Evolutionary conservation across 1,140 invertebrate species (phyloP).

Genomic region (Theocolax elegans): DNA sequence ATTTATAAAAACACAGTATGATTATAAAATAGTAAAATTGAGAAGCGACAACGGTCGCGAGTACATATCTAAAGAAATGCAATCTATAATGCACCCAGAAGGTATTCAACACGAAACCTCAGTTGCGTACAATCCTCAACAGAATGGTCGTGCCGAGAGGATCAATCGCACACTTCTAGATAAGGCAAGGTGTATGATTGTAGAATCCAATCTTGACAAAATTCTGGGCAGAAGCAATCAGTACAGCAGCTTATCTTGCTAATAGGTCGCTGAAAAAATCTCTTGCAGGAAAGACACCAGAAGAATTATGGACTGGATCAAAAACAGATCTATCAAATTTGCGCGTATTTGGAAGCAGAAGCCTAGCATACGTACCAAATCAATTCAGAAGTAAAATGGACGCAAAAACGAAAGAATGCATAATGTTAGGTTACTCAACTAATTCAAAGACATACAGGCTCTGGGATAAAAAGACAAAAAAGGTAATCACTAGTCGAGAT

Average conservation of each 20-base stretch:
- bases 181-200: conserved; percentile 56
- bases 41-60: conserved; percentile 40
- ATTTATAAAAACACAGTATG: no score
- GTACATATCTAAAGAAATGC: conserved; percentile 20
- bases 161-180: conserved; percentile 60
- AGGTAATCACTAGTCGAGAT: conserved; percentile 18
- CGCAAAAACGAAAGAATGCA: conserved; percentile 47
- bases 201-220: conserved; percentile 51
- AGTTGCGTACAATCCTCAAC: conserved; percentile 54
- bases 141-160: conserved; percentile 58
- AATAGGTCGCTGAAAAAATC: conserved; percentile 6
- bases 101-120: conserved; percentile 42
- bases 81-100: conserved; percentile 3
- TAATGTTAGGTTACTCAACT: no score
- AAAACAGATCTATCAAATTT: conserved; percentile 63
- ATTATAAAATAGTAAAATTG: no score
- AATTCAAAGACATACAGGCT: no score
- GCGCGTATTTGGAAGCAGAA: conserved; percentile 61
- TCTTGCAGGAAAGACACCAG: conserved; percentile 60
- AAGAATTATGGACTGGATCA: conserved; percentile 59
- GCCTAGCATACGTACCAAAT: no score
- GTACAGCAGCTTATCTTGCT: conserved; percentile 53
- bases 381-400: conserved; percentile 52
- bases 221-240: conserved; percentile 64
- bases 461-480: no score